These are phyloP conservation scores for Acanthosepion lycidas DNA, from an alignment of 2,888 invertebrate genomes.

Conservation along the genomic window DNA sequence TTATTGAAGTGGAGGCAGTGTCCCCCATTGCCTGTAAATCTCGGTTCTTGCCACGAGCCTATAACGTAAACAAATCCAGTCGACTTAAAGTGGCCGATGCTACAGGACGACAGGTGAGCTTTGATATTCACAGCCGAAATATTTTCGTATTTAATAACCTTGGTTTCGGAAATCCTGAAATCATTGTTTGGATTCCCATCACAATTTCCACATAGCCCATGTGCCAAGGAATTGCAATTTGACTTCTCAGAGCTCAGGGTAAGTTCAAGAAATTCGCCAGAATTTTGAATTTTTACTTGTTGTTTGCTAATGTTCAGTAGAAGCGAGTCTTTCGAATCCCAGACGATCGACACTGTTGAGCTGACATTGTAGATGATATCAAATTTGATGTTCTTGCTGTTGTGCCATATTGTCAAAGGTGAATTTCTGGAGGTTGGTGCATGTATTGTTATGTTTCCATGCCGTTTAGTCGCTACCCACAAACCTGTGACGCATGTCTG, in stretches of 20 bases:
- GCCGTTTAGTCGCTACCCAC: conserved; percentile 55
- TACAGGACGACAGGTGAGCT: conserved; percentile 50
- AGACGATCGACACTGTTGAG: conserved; percentile 25
- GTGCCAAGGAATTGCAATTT: conserved; percentile 34
- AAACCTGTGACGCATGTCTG: conserved; percentile 55
- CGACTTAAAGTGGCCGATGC: conserved; percentile 14
- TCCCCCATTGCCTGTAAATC: conserved; percentile 51
- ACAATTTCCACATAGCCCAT: conserved; percentile 63
- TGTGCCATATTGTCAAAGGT: conserved; percentile 52
- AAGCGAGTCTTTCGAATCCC: conserved; percentile 15
- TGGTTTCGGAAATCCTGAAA: conserved; percentile 51
- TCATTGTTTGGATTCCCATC: conserved; percentile 60
- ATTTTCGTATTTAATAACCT: conserved; percentile 43
- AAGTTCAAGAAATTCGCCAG: background rate
- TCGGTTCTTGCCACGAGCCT: conserved; percentile 50
- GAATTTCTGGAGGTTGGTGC: conserved; percentile 51
- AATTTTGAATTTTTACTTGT: background rate
- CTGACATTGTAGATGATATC: conserved; percentile 47
- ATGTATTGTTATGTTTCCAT: conserved; percentile 56
- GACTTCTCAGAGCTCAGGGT: background rate
- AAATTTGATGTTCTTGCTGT: conserved; percentile 48
- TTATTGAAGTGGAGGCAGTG: conserved; percentile 55
- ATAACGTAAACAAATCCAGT: conserved; percentile 52
- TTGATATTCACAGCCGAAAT: conserved; percentile 50
- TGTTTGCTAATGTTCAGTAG: background rate